Percentiles rank a stretch among this genome's conserved stretches.
Evolutionary conservation across 2,797 vertebrate genomes (phyloP).

Genomic region (Trichosurus vulpecula): DNA sequence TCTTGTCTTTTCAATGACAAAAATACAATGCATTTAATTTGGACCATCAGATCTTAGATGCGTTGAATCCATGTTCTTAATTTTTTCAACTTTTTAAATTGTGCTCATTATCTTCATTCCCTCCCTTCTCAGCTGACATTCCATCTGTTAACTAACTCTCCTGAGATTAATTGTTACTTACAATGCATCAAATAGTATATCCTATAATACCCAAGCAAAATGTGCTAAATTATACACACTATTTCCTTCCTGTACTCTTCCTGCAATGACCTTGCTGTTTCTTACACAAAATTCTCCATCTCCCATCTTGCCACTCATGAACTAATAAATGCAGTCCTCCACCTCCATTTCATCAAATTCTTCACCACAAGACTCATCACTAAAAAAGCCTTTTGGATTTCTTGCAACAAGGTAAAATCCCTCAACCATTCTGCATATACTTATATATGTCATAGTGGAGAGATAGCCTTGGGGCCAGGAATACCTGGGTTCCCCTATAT

Average conservation of each 20-base stretch:
- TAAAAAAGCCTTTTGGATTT: too few relatives aligned
- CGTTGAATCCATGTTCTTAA: constrained; percentile 36
- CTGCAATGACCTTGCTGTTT: too few relatives aligned
- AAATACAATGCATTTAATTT: not conserved
- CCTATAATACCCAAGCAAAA: not conserved
- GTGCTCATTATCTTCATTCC: constrained; percentile 63
- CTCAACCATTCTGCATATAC: too few relatives aligned
- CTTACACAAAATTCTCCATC: too few relatives aligned
- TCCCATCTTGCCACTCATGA: too few relatives aligned
- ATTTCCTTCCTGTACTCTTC: not conserved
- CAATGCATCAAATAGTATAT: constrained; percentile 8
- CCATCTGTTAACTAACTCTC: constrained; percentile 35
- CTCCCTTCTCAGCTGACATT: constrained; percentile 13
- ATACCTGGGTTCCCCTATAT: too few relatives aligned
- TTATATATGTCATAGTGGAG: too few relatives aligned
- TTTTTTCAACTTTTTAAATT: constrained; percentile 11
- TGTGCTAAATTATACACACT: not conserved
- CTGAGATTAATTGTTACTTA: not conserved
- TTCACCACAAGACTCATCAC: too few relatives aligned
- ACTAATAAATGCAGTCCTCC: too few relatives aligned
- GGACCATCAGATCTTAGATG: constrained; percentile 23
- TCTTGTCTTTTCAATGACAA: not conserved
- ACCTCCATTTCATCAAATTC: too few relatives aligned
- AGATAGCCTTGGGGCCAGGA: too few relatives aligned
- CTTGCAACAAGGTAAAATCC: too few relatives aligned